A percentile compares a stretch with the other conserved stretches of the same genome.
phyloP scores from a whole-genome alignment of 2,113 vertebrate genomes.

The Aplodontia rufa region DNA sequence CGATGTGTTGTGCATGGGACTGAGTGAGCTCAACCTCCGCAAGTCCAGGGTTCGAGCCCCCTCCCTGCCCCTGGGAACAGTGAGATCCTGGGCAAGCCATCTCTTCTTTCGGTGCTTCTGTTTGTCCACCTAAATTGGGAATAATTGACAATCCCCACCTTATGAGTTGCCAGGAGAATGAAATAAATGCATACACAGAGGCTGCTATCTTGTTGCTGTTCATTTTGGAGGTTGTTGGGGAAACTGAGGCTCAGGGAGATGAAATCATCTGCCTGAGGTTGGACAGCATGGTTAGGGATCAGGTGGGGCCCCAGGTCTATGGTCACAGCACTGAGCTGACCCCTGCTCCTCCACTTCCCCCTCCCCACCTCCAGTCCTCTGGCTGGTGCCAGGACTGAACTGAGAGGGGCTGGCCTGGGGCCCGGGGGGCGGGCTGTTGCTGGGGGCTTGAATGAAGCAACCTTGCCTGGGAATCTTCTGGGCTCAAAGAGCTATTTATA shows the following conservation, averaged over 20 bases:
- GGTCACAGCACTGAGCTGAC: not conserved
- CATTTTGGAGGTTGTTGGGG: not conserved
- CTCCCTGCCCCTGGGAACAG: not conserved
- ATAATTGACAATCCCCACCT: not conserved
- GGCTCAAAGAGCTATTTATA: constrained; percentile 73
- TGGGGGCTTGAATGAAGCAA: constrained; percentile 36
- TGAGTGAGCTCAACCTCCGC: not conserved
- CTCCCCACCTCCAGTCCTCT: not conserved
- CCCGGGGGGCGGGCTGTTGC: constrained; percentile 53
- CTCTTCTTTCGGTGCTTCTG: not conserved
- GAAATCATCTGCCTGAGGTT: not conserved
- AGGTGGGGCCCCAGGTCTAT: too few species aligned
- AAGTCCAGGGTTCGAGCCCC: not conserved
- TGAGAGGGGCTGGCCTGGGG: constrained; percentile 50
- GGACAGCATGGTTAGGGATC: too few species aligned
- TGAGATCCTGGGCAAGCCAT: not conserved
- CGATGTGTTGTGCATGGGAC: rapidly evolving
- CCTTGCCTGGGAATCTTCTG: constrained; percentile 64
- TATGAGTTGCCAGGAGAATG: not conserved
- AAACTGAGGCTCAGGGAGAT: constrained; percentile 20
- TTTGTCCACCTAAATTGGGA: not conserved
- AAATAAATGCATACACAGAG: not conserved
- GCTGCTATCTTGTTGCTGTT: not conserved
- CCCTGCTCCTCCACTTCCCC: too few species aligned
- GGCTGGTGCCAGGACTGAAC: constrained; percentile 43